Base-by-base conservation (phyloP, 1,140 invertebrate genomes). In the Caenorhabditis tropicalis region DNA sequence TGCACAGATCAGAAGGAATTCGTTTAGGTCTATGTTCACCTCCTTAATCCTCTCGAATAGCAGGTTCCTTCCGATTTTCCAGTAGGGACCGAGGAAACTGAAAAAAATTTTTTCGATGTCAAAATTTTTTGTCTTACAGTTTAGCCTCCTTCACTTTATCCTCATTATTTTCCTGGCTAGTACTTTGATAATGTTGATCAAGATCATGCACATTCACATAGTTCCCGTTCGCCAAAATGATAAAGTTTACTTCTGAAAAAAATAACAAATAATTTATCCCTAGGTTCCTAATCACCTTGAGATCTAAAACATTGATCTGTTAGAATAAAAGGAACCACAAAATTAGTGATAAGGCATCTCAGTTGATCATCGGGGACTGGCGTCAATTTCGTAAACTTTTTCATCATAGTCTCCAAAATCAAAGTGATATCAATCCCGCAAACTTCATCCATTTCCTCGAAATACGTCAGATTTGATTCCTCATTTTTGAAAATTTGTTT, bases 401-500 rank as follows among this genome's bases (percentile, higher is more conserved):
- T 65, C 58, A 65, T n/a, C 58, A 65, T 19, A 19, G 58, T 65
- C 15, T 65, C 31, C 58, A 65, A 3, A 27, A 65, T 36, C 31
- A 65, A 36, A 36, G 19, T 65, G 2, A 65, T 33, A 65, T 65
- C 58, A 15, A 65, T n/a, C 19, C 10, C 6, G 19, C 31, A 36
- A 7, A 65, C 31, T 1, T 65, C 31, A 65, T 65, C 58, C 58
- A 65, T 65, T 65, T 65, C 58, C 15, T 65, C 58, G 31, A 65
- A 65, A 65, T 27, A 65, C 7, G 31, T 33, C 16, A 65, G 16
- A 33, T 36, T 65, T 0, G 58, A 33, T 4, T 0, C 15, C 21
- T 65, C 12, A n/a, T 36, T 65, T 65, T 36, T 33, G 19, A 65
- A 65, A 19, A 31, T 65, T 33, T 33, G 12, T 7, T 9, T 12